Evolutionary conservation across 2,888 invertebrate species (phyloP).

Genomic region (Aphidoletes aphidimyza): DNA sequence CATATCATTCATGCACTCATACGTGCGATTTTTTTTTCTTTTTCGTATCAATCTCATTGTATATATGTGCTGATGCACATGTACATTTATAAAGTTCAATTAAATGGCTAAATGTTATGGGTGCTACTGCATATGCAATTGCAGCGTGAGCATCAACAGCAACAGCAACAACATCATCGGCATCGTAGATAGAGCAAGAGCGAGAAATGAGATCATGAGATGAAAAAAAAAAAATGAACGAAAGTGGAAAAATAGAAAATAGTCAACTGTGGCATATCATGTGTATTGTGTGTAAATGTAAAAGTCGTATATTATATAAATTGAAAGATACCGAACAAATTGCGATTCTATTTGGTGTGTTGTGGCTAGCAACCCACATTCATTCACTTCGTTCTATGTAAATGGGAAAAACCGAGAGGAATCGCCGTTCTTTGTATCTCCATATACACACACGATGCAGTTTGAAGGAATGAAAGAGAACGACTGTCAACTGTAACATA

Average conservation of each 20-base stretch:
- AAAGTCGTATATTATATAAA: slow-evolving; percentile 21
- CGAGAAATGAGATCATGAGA: too few relatives aligned
- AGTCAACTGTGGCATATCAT: slow-evolving; percentile 13
- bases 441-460: neutral
- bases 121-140: slow-evolving; percentile 7
- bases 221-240: neutral
- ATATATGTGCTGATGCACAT: neutral
- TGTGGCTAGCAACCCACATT: slow-evolving; percentile 10
- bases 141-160: neutral
- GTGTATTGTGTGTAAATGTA: neutral
- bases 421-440: neutral
- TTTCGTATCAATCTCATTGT: neutral
- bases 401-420: neutral
- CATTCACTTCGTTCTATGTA: neutral
- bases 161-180: neutral
- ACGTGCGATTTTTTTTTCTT: neutral
- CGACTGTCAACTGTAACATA: neutral
- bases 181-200: too few relatives aligned
- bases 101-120: slow-evolving; percentile 39
- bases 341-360: slow-evolving; percentile 37
- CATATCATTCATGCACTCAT: slow-evolving; percentile 10
- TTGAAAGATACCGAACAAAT: slow-evolving; percentile 40
- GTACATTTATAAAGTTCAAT: slow-evolving; percentile 40
- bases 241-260: slow-evolving; percentile 1
- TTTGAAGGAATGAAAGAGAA: neutral